Conservation (phyloP, 2,888 invertebrate genomes). For the Lithophane ornitopus region DNA sequence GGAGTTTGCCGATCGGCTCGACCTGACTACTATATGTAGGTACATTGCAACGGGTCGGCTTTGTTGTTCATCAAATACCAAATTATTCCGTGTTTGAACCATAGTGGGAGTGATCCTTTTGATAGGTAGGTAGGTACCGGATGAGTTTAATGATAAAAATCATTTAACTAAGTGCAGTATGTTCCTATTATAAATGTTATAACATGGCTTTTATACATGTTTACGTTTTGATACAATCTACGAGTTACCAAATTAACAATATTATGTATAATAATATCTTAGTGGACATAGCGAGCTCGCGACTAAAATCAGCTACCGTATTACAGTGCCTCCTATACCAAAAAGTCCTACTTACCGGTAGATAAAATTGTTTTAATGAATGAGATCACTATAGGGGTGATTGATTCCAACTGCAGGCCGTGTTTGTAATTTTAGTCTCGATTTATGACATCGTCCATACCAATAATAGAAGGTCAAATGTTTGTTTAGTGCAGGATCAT, state of each 20-base stretch:
- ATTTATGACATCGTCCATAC: slow-evolving; percentile 28
- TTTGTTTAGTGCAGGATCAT: not conserved
- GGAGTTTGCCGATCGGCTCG: not conserved
- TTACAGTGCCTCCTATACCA: slow-evolving; percentile 32
- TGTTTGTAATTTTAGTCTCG: slow-evolving; percentile 42
- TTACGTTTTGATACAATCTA: slow-evolving; percentile 54
- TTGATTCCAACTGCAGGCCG: slow-evolving; percentile 44
- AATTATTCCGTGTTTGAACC: not conserved
- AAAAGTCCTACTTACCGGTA: slow-evolving; percentile 38
- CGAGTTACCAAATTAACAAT: slow-evolving; percentile 31
- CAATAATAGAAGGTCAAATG: slow-evolving; percentile 22
- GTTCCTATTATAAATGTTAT: slow-evolving; percentile 8
- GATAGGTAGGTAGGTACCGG: not conserved
- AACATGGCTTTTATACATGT: slow-evolving; percentile 28
- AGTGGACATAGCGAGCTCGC: slow-evolving; percentile 52
- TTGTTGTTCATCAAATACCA: slow-evolving; percentile 1
- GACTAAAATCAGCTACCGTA: slow-evolving; percentile 46
- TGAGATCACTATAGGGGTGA: slow-evolving; percentile 57
- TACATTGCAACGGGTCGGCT: not conserved
- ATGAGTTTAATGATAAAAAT: slow-evolving; percentile 27
- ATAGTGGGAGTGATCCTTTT: slow-evolving; percentile 15
- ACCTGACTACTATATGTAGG: not conserved
- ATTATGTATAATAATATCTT: slow-evolving; percentile 36
- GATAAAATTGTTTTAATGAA: slow-evolving; percentile 58
- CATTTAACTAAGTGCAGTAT: not conserved